phyloP scores from a whole-genome alignment of 2,113 vertebrate genomes.

The Aythya baeri region DNA sequence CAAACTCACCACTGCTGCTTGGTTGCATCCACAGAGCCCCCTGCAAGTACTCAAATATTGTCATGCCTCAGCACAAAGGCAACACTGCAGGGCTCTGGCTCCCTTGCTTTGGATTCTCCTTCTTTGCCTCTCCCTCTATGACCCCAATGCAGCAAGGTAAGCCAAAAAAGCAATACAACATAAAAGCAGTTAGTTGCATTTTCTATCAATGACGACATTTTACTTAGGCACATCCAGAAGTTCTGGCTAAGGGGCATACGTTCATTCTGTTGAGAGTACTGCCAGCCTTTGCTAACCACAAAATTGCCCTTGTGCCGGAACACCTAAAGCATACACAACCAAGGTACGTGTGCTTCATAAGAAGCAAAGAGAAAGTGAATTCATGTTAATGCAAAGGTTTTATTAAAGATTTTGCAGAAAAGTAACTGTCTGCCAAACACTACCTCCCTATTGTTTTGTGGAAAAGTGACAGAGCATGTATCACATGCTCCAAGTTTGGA shows the following conservation, averaged over 20 bases:
- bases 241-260: background rate
- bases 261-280: background rate
- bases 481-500: background rate
- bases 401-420: background rate
- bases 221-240: background rate
- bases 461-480: background rate
- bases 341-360: background rate
- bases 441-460: background rate
- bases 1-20: rapidly evolving
- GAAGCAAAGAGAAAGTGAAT: background rate
- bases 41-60: rapidly evolving
- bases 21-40: background rate
- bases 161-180: background rate
- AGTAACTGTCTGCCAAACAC: background rate
- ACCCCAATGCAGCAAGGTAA: background rate
- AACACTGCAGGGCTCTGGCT: background rate
- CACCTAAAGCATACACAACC: background rate
- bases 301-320: background rate
- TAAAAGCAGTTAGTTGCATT: background rate
- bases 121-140: background rate
- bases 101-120: background rate
- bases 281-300: background rate
- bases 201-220: background rate
- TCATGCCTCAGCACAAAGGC: rapidly evolving
- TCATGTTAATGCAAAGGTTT: background rate